These are phyloP conservation scores for Formica selysi DNA, from an alignment of 1,140 invertebrate species.

Conservation along the genomic window DNA sequence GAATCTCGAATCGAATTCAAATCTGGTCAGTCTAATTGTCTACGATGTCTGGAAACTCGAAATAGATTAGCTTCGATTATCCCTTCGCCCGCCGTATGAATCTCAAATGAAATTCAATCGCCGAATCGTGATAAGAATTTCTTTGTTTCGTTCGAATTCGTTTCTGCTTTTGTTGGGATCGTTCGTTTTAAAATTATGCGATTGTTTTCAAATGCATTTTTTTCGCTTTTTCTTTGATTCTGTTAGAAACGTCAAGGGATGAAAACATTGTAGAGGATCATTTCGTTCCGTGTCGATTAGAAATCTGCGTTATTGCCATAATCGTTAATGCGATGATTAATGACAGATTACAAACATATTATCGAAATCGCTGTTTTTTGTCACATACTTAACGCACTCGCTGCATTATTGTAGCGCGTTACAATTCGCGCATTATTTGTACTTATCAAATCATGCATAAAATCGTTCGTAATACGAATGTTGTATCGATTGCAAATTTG, in stretches of 20 bases:
- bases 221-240: background rate
- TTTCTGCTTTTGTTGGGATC: background rate
- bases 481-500: slow-evolving; percentile 15
- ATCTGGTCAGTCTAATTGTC: slow-evolving; percentile 16
- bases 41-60: slow-evolving; percentile 17
- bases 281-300: too few species aligned
- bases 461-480: background rate
- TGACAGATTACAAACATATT: background rate
- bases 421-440: background rate
- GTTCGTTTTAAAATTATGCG: background rate
- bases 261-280: background rate
- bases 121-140: slow-evolving; percentile 11
- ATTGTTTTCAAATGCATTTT: background rate
- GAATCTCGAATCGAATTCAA: slow-evolving; percentile 42
- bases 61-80: slow-evolving; percentile 35
- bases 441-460: slow-evolving; percentile 28
- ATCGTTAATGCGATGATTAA: background rate
- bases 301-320: background rate
- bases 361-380: background rate
- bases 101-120: slow-evolving; percentile 15
- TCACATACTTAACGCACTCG: background rate
- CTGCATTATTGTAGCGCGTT: background rate
- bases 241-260: background rate
- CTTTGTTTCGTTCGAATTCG: background rate
- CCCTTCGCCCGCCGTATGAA: background rate